Conservation (phyloP, 2,113 vertebrate genomes). For the Taurulus bubalis region DNA sequence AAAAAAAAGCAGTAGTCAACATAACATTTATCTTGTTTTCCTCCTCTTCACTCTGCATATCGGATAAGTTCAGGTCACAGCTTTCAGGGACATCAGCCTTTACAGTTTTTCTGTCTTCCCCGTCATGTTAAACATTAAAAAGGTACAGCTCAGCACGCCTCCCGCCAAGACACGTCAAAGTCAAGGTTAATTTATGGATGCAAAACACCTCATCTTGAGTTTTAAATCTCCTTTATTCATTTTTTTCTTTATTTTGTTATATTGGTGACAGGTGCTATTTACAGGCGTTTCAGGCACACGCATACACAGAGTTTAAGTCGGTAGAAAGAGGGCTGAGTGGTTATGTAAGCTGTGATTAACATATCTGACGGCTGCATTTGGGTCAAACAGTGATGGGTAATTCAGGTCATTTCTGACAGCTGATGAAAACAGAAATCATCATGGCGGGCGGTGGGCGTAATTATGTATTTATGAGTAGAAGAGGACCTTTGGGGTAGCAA, state of each 20-base stretch:
- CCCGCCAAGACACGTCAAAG: conserved; percentile 57
- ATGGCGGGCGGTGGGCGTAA: conserved; percentile 74
- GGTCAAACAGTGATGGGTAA: conserved; percentile 83
- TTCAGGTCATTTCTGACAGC: conserved; percentile 85
- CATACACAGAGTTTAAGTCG: conserved; percentile 41
- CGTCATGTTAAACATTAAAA: conserved; percentile 75
- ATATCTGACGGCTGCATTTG: conserved; percentile 82
- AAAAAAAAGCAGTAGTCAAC: conserved; percentile 19
- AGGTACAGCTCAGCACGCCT: conserved; percentile 46
- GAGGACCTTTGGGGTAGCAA: conserved; percentile 78
- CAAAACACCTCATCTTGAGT: conserved; percentile 50
- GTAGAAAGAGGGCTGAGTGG: conserved; percentile 57
- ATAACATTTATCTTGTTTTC: conserved; percentile 41
- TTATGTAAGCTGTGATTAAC: conserved; percentile 84
- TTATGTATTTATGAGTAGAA: conserved; percentile 85
- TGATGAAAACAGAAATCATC: conserved; percentile 85
- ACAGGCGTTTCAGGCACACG: conserved; percentile 32
- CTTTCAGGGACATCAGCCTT: conserved; percentile 67
- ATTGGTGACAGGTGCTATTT: conserved; percentile 71
- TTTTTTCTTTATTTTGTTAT: conserved; percentile 34
- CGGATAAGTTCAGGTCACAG: conserved; percentile 59
- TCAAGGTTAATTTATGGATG: conserved; percentile 74
- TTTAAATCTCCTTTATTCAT: conserved; percentile 39
- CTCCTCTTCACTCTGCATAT: conserved; percentile 33
- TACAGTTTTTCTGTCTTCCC: conserved; percentile 45